Evolutionary conservation across 2,888 invertebrate species (phyloP).

Genomic region (Harpalus rubripes): DNA sequence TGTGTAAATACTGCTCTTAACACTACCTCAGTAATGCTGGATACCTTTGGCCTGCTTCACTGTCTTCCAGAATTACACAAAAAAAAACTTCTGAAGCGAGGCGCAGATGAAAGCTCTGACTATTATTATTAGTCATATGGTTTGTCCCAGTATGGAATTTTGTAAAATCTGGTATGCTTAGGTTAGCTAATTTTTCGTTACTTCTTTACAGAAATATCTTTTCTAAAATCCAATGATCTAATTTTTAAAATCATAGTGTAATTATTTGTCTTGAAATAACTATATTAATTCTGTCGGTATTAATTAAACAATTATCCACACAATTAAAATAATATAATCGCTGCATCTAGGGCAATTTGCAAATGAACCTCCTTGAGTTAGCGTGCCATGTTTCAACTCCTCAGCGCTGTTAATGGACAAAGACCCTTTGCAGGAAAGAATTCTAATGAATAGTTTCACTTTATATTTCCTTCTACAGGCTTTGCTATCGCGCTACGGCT

Average conservation of each 20-base stretch:
- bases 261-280: too few species aligned
- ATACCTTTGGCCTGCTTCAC: too few species aligned
- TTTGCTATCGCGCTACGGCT: conserved; percentile 1
- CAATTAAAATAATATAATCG: not conserved
- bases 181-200: too few species aligned
- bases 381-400: conserved; percentile 49
- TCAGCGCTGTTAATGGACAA: conserved; percentile 61
- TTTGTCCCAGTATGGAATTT: too few species aligned
- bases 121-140: too few species aligned
- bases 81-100: too few species aligned
- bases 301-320: not conserved
- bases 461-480: conserved; percentile 56
- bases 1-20: too few species aligned
- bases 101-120: too few species aligned
- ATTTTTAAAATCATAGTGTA: not conserved
- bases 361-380: not conserved
- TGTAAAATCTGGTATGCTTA: too few species aligned
- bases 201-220: too few species aligned
- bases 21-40: too few species aligned
- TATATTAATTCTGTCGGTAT: not conserved
- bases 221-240: not conserved
- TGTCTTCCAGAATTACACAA: too few species aligned
- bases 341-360: not conserved
- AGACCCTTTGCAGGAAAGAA: conserved; percentile 60
- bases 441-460: conserved; percentile 64